Evolutionary conservation across 2,797 vertebrate genomes (phyloP).

Genomic region (Chaetophractus vellerosus): DNA sequence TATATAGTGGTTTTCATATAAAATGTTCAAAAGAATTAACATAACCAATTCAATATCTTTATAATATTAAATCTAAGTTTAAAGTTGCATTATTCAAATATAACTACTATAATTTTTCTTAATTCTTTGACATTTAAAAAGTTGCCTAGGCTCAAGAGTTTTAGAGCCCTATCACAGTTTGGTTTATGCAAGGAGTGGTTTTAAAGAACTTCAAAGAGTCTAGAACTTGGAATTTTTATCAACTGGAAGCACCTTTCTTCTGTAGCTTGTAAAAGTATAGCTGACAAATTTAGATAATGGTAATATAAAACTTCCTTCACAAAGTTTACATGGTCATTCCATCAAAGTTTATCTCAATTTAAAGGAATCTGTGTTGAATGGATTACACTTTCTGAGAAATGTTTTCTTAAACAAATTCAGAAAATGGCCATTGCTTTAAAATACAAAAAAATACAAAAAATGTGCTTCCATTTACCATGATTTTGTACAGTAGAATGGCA

Average conservation of each 20-base stretch:
- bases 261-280: conserved; percentile 64
- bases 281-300: conserved; percentile 76
- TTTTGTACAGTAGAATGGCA: conserved; percentile 14
- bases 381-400: conserved; percentile 74
- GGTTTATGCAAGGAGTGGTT: conserved; percentile 57
- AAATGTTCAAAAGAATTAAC: not conserved
- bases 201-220: conserved; percentile 68
- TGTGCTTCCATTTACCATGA: not conserved
- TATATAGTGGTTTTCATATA: not conserved
- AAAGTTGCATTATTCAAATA: not conserved
- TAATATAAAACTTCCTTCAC: conserved; percentile 74
- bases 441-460: conserved; percentile 4
- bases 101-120: not conserved
- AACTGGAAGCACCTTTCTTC: conserved; percentile 56
- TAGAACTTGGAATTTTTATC: conserved; percentile 57
- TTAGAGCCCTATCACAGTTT: conserved; percentile 57
- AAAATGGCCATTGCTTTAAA: conserved; percentile 49
- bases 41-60: not conserved
- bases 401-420: conserved; percentile 61
- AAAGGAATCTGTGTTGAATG: conserved; percentile 65
- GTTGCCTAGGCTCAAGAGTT: conserved; percentile 53
- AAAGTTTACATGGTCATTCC: conserved; percentile 67
- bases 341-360: not conserved
- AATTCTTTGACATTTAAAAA: not conserved
- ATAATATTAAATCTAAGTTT: not conserved